These are phyloP conservation scores for Leucophora obtusa DNA, from an alignment of 2,888 invertebrate genomes.

Conservation along the genomic window DNA sequence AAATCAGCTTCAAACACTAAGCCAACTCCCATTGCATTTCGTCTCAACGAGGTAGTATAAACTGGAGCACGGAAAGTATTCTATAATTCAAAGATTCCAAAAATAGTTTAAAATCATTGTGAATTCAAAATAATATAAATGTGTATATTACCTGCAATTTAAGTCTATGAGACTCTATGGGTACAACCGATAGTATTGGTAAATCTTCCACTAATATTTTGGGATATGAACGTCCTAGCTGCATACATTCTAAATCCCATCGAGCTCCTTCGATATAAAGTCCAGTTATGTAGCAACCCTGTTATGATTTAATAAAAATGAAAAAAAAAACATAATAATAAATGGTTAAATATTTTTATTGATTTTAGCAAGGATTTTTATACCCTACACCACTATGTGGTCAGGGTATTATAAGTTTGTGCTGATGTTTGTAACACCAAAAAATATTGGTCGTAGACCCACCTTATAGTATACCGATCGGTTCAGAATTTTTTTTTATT, in stretches of 20 bases:
- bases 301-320: slow-evolving; percentile 35
- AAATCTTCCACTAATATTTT: slow-evolving; percentile 91
- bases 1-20: slow-evolving; percentile 94
- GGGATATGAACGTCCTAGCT: slow-evolving; percentile 87
- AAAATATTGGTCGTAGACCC: too few species aligned
- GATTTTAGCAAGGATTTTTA: too few species aligned
- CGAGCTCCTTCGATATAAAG: slow-evolving; percentile 92
- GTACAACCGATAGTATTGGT: slow-evolving; percentile 91
- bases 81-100: slow-evolving; percentile 77
- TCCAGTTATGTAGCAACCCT: slow-evolving; percentile 90
- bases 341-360: too few species aligned
- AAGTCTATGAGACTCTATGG: slow-evolving; percentile 89
- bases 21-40: slow-evolving; percentile 95
- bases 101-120: slow-evolving; percentile 9
- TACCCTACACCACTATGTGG: too few species aligned
- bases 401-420: too few species aligned
- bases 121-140: too few species aligned
- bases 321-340: too few species aligned
- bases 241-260: slow-evolving; percentile 87
- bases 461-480: too few species aligned
- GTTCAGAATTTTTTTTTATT: too few species aligned
- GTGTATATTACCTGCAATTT: slow-evolving; percentile 84
- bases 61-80: slow-evolving; percentile 93
- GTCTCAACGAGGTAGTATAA: slow-evolving; percentile 90
- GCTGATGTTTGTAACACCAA: too few species aligned